phyloP scores from a whole-genome alignment of 1,140 invertebrate genomes.

The Pinna nobilis region DNA sequence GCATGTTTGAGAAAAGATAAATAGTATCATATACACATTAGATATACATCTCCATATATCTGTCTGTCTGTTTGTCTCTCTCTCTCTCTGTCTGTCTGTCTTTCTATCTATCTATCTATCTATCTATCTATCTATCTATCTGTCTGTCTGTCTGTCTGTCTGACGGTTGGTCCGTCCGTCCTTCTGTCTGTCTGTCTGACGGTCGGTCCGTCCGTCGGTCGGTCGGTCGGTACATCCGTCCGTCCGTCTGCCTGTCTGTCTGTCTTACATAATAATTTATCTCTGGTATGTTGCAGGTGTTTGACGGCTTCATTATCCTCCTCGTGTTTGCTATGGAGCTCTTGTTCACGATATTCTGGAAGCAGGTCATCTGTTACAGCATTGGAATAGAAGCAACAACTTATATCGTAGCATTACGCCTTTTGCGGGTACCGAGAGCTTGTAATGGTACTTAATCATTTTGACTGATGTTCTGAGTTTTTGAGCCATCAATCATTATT shows the following conservation, averaged over 20 bases:
- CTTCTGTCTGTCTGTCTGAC: constrained; percentile 2
- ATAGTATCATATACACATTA: too few relatives aligned
- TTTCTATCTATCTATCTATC: not conserved
- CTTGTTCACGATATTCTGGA: constrained; percentile 43
- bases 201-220: not conserved
- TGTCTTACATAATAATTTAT: not conserved
- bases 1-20: not conserved
- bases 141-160: not conserved
- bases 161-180: not conserved
- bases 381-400: constrained; percentile 33
- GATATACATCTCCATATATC: too few relatives aligned
- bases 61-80: too few relatives aligned
- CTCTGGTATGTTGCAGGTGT: constrained; percentile 21
- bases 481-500: too few relatives aligned
- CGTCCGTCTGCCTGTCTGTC: not conserved
- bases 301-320: constrained; percentile 33
- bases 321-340: constrained; percentile 31
- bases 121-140: not conserved
- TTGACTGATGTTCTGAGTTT: not conserved
- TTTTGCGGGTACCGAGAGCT: constrained; percentile 31
- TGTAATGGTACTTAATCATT: constrained; percentile 29
- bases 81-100: too few relatives aligned
- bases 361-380: constrained; percentile 34
- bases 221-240: not conserved
- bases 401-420: constrained; percentile 28